These are phyloP conservation scores for Eira barbara DNA, from an alignment of 2,113 vertebrate species.

Conservation along the genomic window DNA sequence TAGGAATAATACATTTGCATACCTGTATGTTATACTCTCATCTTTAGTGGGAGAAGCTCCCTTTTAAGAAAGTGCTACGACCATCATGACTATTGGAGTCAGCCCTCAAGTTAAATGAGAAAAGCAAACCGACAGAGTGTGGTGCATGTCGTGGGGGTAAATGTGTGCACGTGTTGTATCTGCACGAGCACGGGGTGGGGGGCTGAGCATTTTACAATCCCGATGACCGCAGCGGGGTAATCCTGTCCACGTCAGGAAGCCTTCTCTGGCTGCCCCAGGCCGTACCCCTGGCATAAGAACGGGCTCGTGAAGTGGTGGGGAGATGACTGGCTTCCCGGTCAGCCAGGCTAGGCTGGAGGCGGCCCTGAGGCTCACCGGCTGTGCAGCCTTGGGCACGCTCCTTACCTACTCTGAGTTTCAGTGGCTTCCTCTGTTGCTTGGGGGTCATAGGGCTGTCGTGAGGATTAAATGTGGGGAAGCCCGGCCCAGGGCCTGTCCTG, in stretches of 20 bases:
- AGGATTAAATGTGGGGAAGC: background rate
- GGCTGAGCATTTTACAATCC: background rate
- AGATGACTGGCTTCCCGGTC: background rate
- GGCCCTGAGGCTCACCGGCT: background rate
- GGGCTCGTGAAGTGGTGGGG: background rate
- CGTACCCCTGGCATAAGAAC: background rate
- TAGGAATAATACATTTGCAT: background rate
- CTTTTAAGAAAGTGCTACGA: background rate
- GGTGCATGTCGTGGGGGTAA: background rate
- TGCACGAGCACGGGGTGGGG: too few relatives aligned
- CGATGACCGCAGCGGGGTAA: background rate
- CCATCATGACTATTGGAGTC: background rate
- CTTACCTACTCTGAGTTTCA: background rate
- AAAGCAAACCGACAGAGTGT: background rate
- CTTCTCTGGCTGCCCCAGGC: background rate
- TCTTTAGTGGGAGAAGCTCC: background rate
- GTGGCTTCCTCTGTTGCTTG: background rate
- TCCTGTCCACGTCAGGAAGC: background rate
- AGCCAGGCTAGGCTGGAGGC: background rate
- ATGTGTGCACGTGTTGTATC: background rate
- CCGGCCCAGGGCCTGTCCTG: background rate
- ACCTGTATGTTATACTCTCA: background rate
- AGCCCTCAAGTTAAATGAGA: background rate
- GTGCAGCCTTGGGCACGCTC: background rate
- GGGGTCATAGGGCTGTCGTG: background rate